Base-by-base conservation (phyloP, 2,888 invertebrate genomes). In the Chrysotoxum bicinctum region DNA sequence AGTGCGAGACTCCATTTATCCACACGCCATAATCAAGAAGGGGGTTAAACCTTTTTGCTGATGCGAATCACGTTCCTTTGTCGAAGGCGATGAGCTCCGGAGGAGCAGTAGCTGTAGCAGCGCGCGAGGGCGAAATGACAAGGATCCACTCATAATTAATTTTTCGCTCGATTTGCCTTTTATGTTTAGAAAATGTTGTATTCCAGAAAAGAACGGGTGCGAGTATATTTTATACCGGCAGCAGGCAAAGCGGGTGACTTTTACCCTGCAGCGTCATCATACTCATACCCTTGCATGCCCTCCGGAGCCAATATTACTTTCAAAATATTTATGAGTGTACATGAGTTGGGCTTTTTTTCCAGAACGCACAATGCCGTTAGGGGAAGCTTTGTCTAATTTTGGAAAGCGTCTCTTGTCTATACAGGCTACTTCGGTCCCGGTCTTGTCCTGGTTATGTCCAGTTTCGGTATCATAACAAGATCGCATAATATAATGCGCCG, bases 111-210 rank as follows among this genome's bases (percentile, higher is more conserved):
- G 56, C 12, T n/a, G n/a, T n/a, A 45, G 48, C 9, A 37, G 62
- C 23, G 45, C 50, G 62, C 26, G 56, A 68, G 14, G 48, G 56
- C 72, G 43, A 78, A 45, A 68, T 70, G 80, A 70, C 79, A 83
- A 77, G 83, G 74, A 84, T 80, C 81, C 80, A 81, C 75, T 87
- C 74, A 84, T 87, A 87, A 87, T 87, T 87, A 87, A 87, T 87
- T 87, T 87, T 87, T 84, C 84, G 84, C 74, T 87, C 87, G 87
- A 84, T 87, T 87, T 87, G 80, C 79, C 75, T 83, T 83, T 66
- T 68, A 72, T 72, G 81, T 60, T 66, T 76, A 73, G 78, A 62
- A 62, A 62, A 70, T 45, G 62, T 62, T 58, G 40, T 50, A 58
- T 45, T 19, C n/a, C 2, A 23, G 40, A 40, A 45, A 45, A 23